Evolutionary conservation across 2,888 invertebrate genomes (phyloP).

Genomic region (Listrodromus nycthemerus): DNA sequence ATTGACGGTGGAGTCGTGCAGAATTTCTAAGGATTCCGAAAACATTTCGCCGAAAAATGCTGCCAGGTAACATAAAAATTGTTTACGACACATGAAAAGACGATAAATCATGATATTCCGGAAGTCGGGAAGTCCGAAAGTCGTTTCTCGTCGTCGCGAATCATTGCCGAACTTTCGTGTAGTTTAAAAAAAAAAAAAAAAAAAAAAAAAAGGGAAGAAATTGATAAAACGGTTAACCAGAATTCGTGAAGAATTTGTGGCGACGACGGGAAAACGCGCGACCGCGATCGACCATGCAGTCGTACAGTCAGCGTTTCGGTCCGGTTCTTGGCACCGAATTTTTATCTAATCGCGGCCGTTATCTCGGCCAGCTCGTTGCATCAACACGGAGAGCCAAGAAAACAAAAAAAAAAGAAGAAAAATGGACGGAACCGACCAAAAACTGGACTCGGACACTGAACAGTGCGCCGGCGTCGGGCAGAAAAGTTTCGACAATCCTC

Average conservation of each 20-base stretch:
- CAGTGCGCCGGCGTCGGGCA: neutral
- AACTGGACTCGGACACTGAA: constrained; percentile 28
- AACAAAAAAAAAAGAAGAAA: constrained; percentile 18
- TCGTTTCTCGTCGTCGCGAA: neutral
- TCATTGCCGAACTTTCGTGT: too few relatives aligned
- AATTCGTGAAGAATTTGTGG: constrained; percentile 16
- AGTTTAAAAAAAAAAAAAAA: neutral
- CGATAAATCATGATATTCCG: neutral
- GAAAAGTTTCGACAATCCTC: constrained; percentile 60
- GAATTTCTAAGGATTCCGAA: too few relatives aligned
- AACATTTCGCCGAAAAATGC: neutral
- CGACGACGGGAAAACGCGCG: constrained; percentile 11
- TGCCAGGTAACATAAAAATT: neutral
- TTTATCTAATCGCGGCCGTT: constrained; percentile 62
- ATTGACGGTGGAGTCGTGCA: neutral
- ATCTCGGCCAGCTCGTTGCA: constrained; percentile 50
- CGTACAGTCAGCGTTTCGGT: constrained; percentile 34
- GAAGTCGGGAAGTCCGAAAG: too few relatives aligned
- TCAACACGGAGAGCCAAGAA: constrained; percentile 29
- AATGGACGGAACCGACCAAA: constrained; percentile 9
- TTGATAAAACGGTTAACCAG: neutral
- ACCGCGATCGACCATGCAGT: constrained; percentile 17
- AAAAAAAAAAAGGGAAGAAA: neutral
- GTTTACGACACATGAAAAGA: neutral
- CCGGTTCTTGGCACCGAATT: constrained; percentile 57